These are phyloP conservation scores for Teleopsis dalmanni DNA, from an alignment of 1,140 invertebrate genomes.

Conservation along the genomic window DNA sequence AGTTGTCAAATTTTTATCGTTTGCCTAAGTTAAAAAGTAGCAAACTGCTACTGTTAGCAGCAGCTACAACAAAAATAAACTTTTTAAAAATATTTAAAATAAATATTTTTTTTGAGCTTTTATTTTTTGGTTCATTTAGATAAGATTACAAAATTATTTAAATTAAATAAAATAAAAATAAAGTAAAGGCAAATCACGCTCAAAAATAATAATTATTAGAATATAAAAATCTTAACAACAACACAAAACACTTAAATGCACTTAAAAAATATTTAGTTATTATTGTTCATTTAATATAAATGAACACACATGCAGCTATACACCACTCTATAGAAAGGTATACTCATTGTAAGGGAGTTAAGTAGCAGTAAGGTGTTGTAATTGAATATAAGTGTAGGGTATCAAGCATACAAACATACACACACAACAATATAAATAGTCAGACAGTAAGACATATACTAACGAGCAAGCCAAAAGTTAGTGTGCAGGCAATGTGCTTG, in stretches of 20 bases:
- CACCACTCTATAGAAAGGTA: not conserved
- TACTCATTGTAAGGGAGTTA: not conserved
- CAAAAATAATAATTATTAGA: too few species aligned
- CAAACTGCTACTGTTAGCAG: too few species aligned
- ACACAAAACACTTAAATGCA: not conserved
- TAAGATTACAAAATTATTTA: too few species aligned
- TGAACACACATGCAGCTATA: not conserved
- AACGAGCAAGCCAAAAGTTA: not conserved
- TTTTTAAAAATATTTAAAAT: too few species aligned
- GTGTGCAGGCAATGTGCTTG: slow-evolving; percentile 1
- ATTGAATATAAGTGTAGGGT: not conserved
- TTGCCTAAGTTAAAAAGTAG: too few species aligned
- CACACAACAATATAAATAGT: not conserved
- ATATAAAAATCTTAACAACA: not conserved
- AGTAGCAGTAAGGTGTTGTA: not conserved
- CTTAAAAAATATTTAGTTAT: not conserved
- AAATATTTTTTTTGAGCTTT: too few species aligned
- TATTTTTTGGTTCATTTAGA: too few species aligned
- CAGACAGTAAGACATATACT: not conserved
- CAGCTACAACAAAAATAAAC: too few species aligned
- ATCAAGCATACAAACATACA: not conserved
- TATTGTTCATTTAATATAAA: not conserved
- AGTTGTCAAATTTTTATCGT: too few species aligned
- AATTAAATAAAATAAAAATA: too few species aligned
- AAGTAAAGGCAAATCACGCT: too few species aligned